Conservation (phyloP, 2,797 vertebrate species). For the Rhinogobio ventralis region DNA sequence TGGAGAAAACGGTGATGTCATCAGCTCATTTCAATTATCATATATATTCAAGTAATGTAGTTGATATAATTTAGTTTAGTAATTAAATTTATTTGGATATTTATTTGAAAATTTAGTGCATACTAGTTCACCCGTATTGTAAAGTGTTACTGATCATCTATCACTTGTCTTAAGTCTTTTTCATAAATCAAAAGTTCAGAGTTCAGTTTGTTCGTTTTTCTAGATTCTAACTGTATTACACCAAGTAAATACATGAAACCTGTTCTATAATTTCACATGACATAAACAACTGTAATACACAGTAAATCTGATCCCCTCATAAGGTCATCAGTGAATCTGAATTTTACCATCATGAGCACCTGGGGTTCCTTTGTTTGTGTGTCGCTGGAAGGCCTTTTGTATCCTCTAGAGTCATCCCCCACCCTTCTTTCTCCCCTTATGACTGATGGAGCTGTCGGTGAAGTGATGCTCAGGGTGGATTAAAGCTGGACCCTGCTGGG, state of each 20-base stretch:
- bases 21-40: too few relatives aligned
- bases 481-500: constrained; percentile 38
- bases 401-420: constrained; percentile 21
- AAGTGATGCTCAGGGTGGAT: constrained; percentile 40
- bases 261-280: neutral
- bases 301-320: neutral
- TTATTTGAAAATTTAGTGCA: too few relatives aligned
- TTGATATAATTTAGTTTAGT: too few relatives aligned
- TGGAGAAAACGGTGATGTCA: too few relatives aligned
- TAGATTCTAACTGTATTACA: neutral
- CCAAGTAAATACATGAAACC: neutral
- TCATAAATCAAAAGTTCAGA: neutral
- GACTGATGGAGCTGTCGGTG: constrained; percentile 39
- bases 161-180: too few relatives aligned
- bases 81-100: too few relatives aligned
- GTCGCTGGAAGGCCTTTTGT: constrained; percentile 17
- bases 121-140: too few relatives aligned
- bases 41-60: too few relatives aligned
- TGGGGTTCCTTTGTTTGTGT: constrained; percentile 37
- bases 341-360: constrained; percentile 14
- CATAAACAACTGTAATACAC: neutral
- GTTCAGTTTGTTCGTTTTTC: neutral
- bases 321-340: neutral
- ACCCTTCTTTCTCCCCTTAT: neutral
- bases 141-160: too few relatives aligned